Conservation (phyloP, 2,113 vertebrate species). For the Prunella fulvescens region DNA sequence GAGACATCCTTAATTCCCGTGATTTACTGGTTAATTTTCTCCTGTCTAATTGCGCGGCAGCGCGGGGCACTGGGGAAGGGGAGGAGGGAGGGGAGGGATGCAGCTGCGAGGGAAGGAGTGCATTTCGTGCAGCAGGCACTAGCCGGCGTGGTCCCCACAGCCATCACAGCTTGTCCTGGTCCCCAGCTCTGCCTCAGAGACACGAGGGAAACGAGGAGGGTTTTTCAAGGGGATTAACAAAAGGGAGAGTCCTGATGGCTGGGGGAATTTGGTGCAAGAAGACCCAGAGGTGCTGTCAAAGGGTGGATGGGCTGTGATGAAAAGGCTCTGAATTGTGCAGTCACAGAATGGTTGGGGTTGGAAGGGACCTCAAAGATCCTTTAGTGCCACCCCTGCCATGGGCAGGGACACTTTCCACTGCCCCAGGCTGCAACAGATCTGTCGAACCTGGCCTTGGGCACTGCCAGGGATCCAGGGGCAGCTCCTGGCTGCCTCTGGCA, state of each 20-base stretch:
- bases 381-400: background rate
- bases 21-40: background rate
- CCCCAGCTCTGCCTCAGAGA: background rate
- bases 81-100: background rate
- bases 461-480: background rate
- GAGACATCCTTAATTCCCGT: background rate
- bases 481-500: background rate
- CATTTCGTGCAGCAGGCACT: background rate
- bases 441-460: background rate
- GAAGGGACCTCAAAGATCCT: background rate
- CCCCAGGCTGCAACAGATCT: background rate
- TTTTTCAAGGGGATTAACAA: background rate
- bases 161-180: background rate
- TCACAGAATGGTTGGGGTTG: background rate
- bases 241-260: background rate
- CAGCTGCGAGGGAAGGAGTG: background rate
- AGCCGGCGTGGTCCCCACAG: background rate
- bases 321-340: background rate
- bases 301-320: background rate
- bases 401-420: background rate
- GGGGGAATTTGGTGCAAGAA: background rate
- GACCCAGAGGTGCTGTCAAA: background rate
- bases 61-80: background rate
- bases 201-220: rapidly evolving
- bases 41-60: background rate